Evolutionary conservation across 2,888 invertebrate species (phyloP), one percentile per base, ranked within the genome.

Genomic region (Oligia latruncula): DNA sequence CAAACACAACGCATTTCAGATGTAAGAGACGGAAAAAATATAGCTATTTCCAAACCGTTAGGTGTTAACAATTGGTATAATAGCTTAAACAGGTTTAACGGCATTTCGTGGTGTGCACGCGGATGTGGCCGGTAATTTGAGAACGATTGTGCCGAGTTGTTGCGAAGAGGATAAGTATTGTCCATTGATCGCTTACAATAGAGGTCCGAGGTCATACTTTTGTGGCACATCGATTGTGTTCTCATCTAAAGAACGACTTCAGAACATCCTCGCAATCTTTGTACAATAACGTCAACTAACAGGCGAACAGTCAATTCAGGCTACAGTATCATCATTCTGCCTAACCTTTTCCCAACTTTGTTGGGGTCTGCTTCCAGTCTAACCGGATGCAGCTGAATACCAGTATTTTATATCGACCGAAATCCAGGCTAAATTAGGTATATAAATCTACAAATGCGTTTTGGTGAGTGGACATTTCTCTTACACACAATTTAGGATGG

Each of bases 141-240:
- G 91, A 91, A 89, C 90, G 90, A 91, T 91, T 92, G 92, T 90
- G 87, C 70, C 72, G 76, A 89, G 85, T 89, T 84, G 88, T 83
- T 87, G 88, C 86, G 87, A 90, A 87, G 90, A 90, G 87, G 88
- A 86, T 80, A 77, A 87, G 89, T 91, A 90, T 90, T 92, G 90
- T 92, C 92, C 92, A 92, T 92, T 93, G 92, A 92, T 91, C 90
- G 83, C 81, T 88, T 81, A 94, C 93, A 95, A 95, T 94, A 91
- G 90, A 91, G 89, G 90, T 84, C 88, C 92, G 95, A 95, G 95
- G 95, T 94, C 95, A 93, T 87, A 85, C 91, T 92, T 92, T 92
- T 89, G 90, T 92, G 88, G 86, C 86, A 87, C 90, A 90, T 91
- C 91, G 91, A 95, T 95, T 95, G 95, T 96, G 89, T 90, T 90